These are phyloP conservation scores for Hemicentrotus pulcherrimus DNA, from an alignment of 35 echinoderm and acorn worm species.

Conservation along the genomic window DNA sequence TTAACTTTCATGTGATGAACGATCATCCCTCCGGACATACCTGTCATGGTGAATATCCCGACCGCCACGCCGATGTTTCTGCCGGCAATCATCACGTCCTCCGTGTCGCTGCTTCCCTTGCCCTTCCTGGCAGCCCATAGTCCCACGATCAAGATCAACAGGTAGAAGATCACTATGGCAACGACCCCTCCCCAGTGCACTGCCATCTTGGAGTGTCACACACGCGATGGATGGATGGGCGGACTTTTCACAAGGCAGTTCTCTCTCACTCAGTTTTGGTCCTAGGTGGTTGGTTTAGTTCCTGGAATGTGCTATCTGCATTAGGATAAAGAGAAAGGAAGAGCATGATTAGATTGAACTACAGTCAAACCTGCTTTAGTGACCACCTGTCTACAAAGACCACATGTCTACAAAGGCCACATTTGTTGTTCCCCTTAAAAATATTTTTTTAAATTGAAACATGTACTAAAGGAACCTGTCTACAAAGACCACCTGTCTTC, in stretches of 20 bases:
- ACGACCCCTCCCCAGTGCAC: conserved; percentile 89
- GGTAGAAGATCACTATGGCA: conserved; percentile 87
- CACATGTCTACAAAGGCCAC: too few species aligned
- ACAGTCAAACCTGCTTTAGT: too few species aligned
- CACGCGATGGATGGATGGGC: background rate
- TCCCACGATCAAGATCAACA: conserved; percentile 80
- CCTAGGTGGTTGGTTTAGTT: background rate
- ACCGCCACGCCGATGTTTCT: conserved; percentile 88
- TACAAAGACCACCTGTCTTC: too few species aligned
- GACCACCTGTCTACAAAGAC: background rate
- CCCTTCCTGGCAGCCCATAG: conserved; percentile 92
- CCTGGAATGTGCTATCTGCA: background rate
- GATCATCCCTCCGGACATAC: conserved; percentile 34
- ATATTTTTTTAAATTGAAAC: too few species aligned
- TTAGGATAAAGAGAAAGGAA: background rate
- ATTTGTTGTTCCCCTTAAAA: too few species aligned
- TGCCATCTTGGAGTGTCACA: conserved; percentile 64
- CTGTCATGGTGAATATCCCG: conserved; percentile 98
- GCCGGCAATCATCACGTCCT: conserved; percentile 93
- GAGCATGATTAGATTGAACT: background rate
- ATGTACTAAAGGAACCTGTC: too few species aligned
- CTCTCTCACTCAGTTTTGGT: background rate
- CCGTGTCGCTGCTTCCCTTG: conserved; percentile 79
- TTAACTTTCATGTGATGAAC: too few species aligned
- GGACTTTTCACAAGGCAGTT: background rate